phyloP scores from a whole-genome alignment of 1,140 invertebrate species.

The Drosophila seguyi region DNA sequence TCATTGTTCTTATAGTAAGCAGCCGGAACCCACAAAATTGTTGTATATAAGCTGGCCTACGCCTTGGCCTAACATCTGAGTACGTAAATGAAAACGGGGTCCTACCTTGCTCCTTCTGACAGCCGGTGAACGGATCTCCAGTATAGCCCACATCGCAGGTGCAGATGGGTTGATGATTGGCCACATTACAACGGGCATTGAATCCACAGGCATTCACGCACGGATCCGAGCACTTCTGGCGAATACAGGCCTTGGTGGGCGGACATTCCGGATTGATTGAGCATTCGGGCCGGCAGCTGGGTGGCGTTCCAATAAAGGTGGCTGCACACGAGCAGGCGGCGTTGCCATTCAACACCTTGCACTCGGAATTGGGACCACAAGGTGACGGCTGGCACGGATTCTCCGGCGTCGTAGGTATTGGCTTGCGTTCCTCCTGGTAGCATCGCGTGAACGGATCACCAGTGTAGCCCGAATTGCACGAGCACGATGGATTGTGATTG shows the following conservation, averaged over 20 bases:
- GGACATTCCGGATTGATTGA: constrained; percentile 89
- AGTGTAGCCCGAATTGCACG: constrained; percentile 86
- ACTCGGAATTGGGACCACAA: constrained; percentile 91
- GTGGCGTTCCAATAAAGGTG: constrained; percentile 88
- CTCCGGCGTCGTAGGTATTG: constrained; percentile 83
- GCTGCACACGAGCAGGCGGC: constrained; percentile 90
- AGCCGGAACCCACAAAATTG: constrained; percentile 44
- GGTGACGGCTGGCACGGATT: constrained; percentile 89
- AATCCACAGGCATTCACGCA: constrained; percentile 90
- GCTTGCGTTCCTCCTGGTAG: constrained; percentile 85
- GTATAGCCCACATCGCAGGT: constrained; percentile 89
- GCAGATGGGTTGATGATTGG: constrained; percentile 90
- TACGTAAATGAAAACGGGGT: constrained; percentile 67
- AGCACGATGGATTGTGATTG: constrained; percentile 88
- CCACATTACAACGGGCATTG: constrained; percentile 89
- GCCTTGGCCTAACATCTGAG: constrained; percentile 61
- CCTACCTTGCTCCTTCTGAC: constrained; percentile 87
- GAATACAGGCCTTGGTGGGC: constrained; percentile 88
- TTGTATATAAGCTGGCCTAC: constrained; percentile 57
- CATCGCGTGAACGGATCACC: constrained; percentile 87
- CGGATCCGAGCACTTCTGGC: constrained; percentile 89
- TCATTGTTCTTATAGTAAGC: constrained; percentile 33
- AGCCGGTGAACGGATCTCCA: constrained; percentile 92
- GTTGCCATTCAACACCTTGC: constrained; percentile 87
- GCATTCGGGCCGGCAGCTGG: constrained; percentile 89